Base-by-base conservation (phyloP, 2,888 invertebrate species). In the Watsonalla binaria region DNA sequence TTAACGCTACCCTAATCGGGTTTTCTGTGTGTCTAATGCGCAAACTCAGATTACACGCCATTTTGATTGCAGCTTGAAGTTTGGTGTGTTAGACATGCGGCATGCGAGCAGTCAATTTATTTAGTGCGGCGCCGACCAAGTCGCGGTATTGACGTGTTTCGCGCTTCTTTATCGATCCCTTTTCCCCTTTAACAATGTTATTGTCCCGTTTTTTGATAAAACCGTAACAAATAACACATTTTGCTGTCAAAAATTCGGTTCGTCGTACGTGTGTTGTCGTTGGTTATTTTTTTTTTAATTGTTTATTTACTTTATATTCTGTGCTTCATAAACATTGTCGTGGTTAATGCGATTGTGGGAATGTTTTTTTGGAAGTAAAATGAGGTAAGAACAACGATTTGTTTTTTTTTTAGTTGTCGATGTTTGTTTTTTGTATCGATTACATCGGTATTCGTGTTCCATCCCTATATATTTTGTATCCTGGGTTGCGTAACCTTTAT, bases 131-230 rank as follows among this genome's bases (percentile, higher is more conserved):
- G 80, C 68, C 65, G 70, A 66, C 71, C 54, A 57, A 57, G 56
- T 55, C 49, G 13, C 33, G 9, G 57, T 50, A 55, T 58, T 62
- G 72, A 77, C 82, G 84, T 70, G 24, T 59, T 67, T 62, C 72
- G 71, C 66, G 63, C 53, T 56, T 62, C 61, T 56, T 56, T 79
- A 85, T 86, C 74, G 84, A 85, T 83, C 74, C 68, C 57, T 54
- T 60, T 57, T 58, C 52, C 56, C 59, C 59, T 60, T 55, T 63
- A 64, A 67, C 54, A 65, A 75, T 83, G 81, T 84, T 84, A 80
- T 82, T 83, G 77, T 80, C 69, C 72, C 80, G 80, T 84, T 86
- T 84, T 78, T 66, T 45, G 63, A 54, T 59, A 63, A 81, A 83
- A 84, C 79, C 80, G 76, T 78, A 65, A 74, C 67, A 69, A 79